These are phyloP conservation scores for Ornithorhynchus anatinus DNA, from an alignment of 2,113 vertebrate genomes.

Conservation along the genomic window DNA sequence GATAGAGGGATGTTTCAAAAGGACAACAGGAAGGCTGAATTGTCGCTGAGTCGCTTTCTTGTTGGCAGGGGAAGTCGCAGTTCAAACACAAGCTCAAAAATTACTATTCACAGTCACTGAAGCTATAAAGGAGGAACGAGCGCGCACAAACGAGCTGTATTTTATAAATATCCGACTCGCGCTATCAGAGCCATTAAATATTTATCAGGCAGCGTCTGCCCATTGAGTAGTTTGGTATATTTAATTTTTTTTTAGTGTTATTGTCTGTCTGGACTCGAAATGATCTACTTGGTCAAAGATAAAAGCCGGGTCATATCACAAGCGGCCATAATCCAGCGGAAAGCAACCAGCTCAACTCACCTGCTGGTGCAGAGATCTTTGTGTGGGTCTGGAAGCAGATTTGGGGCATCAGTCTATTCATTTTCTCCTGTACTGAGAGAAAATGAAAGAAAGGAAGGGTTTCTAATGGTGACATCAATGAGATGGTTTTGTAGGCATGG, in stretches of 20 bases:
- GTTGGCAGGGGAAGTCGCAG: accelerated
- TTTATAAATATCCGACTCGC: constrained; percentile 38
- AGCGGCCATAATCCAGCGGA: accelerated
- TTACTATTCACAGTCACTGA: neutral
- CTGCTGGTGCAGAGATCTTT: neutral
- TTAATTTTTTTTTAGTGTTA: constrained; percentile 51
- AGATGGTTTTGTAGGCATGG: constrained; percentile 36
- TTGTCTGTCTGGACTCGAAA: constrained; percentile 48
- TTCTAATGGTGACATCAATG: constrained; percentile 25
- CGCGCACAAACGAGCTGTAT: constrained; percentile 19
- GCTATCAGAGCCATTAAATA: constrained; percentile 43
- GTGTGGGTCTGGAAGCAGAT: neutral
- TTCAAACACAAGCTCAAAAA: neutral
- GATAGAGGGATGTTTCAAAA: neutral
- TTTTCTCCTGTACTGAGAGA: constrained; percentile 4
- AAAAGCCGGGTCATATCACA: constrained; percentile 34
- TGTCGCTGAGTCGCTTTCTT: neutral
- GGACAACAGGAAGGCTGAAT: neutral
- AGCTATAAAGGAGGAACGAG: neutral
- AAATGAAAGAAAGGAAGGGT: neutral
- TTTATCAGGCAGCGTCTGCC: constrained; percentile 48
- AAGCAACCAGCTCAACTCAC: neutral
- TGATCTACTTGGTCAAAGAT: constrained; percentile 37
- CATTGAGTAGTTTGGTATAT: constrained; percentile 36
- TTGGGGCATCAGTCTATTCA: constrained; percentile 24